Evolutionary conservation across 2,113 vertebrate species (phyloP).

Genomic region (human): GRCh38 chr5:68359501-68360000

Average conservation of each 20-base stretch:
- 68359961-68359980: not conserved
- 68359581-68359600: not conserved
- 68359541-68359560: not conserved
- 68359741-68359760: not conserved
- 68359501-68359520: not conserved
- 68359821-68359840: not conserved
- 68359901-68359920: not conserved
- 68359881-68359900: not conserved
- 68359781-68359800: not conserved
- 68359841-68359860: not conserved
- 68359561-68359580: not conserved
- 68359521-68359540: slow-evolving; percentile 3
- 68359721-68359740: not conserved
- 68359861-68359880: not conserved
- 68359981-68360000: not conserved
- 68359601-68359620: not conserved
- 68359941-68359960: not conserved
- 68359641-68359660: not conserved
- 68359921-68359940: not conserved
- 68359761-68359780: not conserved
- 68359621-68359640: not conserved
- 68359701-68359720: not conserved
- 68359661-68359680: not conserved
- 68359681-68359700: not conserved
- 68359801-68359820: not conserved